Percentiles rank a stretch among this genome's conserved stretches.
Conservation (phyloP, 1,140 invertebrate genomes). For the Xylocopa sonorina region DNA sequence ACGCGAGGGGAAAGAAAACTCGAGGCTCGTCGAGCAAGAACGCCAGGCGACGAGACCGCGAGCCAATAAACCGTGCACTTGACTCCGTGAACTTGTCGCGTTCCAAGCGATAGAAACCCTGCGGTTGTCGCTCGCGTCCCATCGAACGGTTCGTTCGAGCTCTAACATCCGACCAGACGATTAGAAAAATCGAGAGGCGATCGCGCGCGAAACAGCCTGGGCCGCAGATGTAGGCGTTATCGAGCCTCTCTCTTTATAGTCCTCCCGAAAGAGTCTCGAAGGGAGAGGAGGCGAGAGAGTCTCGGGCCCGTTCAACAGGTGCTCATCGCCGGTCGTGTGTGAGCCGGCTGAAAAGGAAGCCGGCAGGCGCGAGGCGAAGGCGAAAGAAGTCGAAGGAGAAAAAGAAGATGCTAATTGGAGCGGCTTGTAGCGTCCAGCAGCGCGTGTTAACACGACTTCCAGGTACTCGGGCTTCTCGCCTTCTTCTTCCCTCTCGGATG, state of each 20-base stretch:
- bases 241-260: too few relatives aligned
- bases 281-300: slow-evolving; percentile 3
- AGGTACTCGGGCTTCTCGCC: slow-evolving; percentile 56
- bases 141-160: too few relatives aligned
- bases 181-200: slow-evolving; percentile 15
- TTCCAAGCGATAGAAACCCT: too few relatives aligned
- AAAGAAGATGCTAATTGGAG: slow-evolving; percentile 73
- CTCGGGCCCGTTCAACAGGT: slow-evolving; percentile 61
- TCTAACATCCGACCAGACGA: neutral
- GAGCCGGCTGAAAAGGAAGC: slow-evolving; percentile 55
- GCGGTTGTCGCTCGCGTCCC: too few relatives aligned
- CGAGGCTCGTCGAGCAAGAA: neutral
- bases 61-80: slow-evolving; percentile 49
- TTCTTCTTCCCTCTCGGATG: slow-evolving; percentile 42
- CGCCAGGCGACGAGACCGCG: neutral
- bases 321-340: slow-evolving; percentile 42
- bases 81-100: slow-evolving; percentile 48
- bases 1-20: neutral
- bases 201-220: too few relatives aligned
- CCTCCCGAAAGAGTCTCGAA: slow-evolving; percentile 10
- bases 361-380: slow-evolving; percentile 41
- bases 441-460: slow-evolving; percentile 70
- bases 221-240: too few relatives aligned
- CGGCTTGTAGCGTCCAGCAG: slow-evolving; percentile 70
- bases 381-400: slow-evolving; percentile 62